phyloP scores from a whole-genome alignment of 1,140 invertebrate species.

The Bilobella aurantiaca region DNA sequence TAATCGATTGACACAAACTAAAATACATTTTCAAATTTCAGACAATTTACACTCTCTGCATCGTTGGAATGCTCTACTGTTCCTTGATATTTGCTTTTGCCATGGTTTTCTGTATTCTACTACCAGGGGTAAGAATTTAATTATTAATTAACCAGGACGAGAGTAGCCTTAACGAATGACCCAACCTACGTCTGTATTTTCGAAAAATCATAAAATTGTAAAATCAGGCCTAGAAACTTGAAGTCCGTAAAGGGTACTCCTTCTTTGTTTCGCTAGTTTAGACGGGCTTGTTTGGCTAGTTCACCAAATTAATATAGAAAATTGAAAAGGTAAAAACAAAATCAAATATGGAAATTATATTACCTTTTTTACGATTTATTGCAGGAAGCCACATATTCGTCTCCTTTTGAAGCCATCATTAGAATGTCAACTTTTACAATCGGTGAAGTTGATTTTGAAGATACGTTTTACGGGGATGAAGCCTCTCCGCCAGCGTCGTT shows the following conservation, averaged over 20 bases:
- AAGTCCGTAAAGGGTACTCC: no score
- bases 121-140: slow-evolving; percentile 4
- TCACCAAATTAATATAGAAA: no score
- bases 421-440: slow-evolving; percentile 5
- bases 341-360: background rate
- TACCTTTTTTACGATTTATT: background rate
- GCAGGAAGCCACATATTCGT: background rate
- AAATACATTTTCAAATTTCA: background rate
- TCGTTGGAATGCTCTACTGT: background rate
- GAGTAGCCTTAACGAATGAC: no score
- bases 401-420: background rate
- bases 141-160: background rate
- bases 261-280: no score
- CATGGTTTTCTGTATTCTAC: slow-evolving; percentile 12
- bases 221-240: no score
- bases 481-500: background rate
- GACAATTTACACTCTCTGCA: background rate
- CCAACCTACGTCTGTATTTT: no score
- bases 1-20: background rate
- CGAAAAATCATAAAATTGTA: no score
- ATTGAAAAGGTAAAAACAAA: no score
- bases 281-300: no score
- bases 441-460: slow-evolving; percentile 11
- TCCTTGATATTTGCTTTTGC: slow-evolving; percentile 6
- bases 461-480: slow-evolving; percentile 1